Evolutionary conservation across 2,888 invertebrate genomes (phyloP).

Genomic region (Allacma fusca): DNA sequence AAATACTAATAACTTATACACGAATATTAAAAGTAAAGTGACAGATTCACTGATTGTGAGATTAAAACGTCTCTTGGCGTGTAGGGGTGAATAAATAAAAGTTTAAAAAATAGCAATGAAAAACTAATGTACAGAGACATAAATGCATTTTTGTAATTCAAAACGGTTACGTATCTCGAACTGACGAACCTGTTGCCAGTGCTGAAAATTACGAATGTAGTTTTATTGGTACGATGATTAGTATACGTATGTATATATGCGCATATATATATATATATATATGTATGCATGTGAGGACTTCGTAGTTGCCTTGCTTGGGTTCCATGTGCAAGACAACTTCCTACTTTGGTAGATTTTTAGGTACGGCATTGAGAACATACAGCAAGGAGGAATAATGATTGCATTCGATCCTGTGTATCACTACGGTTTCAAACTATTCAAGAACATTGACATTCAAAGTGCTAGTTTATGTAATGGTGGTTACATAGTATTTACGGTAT

Average conservation of each 20-base stretch:
- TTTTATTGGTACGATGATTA: background rate
- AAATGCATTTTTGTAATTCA: background rate
- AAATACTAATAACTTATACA: background rate
- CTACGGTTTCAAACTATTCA: background rate
- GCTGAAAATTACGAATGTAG: background rate
- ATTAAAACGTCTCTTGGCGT: background rate
- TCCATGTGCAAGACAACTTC: too few species aligned
- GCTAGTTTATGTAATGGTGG: too few species aligned
- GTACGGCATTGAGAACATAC: background rate
- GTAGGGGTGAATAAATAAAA: background rate
- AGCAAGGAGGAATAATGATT: background rate
- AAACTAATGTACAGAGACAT: background rate
- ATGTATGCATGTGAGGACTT: too few species aligned
- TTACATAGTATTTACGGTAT: too few species aligned
- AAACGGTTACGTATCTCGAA: background rate
- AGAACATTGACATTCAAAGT: background rate
- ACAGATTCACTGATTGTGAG: constrained; percentile 17
- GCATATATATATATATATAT: too few species aligned
- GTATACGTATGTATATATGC: too few species aligned
- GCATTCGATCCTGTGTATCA: background rate
- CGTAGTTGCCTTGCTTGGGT: too few species aligned
- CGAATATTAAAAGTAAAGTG: background rate
- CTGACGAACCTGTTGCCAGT: constrained; percentile 16
- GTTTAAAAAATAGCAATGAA: background rate
- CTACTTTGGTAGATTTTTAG: background rate